A percentile compares a stretch with the other conserved stretches of the same genome.
phyloP scores from a whole-genome alignment of 92 coral and sea anemone species.

The Muricea muricata region DNA sequence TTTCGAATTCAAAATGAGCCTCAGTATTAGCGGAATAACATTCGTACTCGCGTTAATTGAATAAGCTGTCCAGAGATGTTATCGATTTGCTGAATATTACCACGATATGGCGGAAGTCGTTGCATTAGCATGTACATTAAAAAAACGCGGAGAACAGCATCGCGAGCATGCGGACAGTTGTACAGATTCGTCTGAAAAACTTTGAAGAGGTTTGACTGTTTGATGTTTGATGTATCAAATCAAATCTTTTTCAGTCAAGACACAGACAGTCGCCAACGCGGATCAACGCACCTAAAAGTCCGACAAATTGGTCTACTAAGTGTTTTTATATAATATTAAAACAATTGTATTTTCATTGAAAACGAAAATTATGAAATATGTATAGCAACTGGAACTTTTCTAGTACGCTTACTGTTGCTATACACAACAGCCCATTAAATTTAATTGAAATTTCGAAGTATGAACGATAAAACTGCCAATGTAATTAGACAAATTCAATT shows the following conservation, averaged over 20 bases:
- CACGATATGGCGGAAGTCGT: too few relatives aligned
- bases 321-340: too few relatives aligned
- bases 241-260: too few relatives aligned
- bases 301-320: too few relatives aligned
- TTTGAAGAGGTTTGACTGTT: too few relatives aligned
- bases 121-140: too few relatives aligned
- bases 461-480: not conserved
- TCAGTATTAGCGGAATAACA: not conserved
- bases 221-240: too few relatives aligned
- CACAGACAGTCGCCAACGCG: too few relatives aligned
- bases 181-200: not conserved
- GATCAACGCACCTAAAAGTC: too few relatives aligned
- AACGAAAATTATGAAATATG: not conserved
- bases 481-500: constrained; percentile 20
- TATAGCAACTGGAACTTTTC: not conserved
- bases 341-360: too few relatives aligned
- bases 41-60: not conserved
- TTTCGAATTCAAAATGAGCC: not conserved
- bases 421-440: constrained; percentile 5
- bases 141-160: not conserved
- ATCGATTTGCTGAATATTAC: not conserved
- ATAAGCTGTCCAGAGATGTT: not conserved
- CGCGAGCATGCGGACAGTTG: not conserved
- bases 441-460: constrained; percentile 13
- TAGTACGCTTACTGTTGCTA: not conserved